Conservation (phyloP, 1,140 invertebrate genomes). For the Dermatophagoides farinae region DNA sequence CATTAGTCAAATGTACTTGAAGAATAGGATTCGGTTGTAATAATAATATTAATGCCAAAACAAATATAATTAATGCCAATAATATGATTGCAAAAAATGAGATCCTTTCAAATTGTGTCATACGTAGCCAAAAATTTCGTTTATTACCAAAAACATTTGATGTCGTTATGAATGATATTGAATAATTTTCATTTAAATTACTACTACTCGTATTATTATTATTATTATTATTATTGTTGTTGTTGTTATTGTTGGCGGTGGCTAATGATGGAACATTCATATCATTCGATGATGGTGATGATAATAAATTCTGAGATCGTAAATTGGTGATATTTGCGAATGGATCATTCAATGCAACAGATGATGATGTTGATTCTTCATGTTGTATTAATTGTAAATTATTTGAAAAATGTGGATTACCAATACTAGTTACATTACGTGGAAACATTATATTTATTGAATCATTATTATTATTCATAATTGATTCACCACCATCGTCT, state of each 20-base stretch:
- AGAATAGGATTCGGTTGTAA: constrained; percentile 18
- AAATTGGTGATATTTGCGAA: too few species aligned
- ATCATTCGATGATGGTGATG: background rate
- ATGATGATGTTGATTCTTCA: background rate
- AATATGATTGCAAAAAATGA: constrained; percentile 34
- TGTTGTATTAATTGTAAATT: background rate
- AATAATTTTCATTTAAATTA: constrained; percentile 1
- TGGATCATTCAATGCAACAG: background rate
- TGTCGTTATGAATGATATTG: constrained; percentile 16
- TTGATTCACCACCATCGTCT: background rate
- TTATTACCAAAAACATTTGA: constrained; percentile 18
- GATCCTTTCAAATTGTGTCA: constrained; percentile 35
- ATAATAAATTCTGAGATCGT: too few species aligned
- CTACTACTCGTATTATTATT: constrained; percentile 11
- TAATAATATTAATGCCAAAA: constrained; percentile 37
- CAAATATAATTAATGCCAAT: constrained; percentile 25
- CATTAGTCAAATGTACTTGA: constrained; percentile 17
- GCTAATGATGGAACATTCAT: background rate
- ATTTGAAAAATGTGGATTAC: constrained; percentile 1
- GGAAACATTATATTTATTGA: background rate
- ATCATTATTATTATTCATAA: background rate
- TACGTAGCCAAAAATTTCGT: constrained; percentile 38
- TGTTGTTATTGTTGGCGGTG: background rate
- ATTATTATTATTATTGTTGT: constrained; percentile 1
- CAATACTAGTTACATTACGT: background rate